A percentile compares a stretch with the other conserved stretches of the same genome.
phyloP scores from a whole-genome alignment of 2,888 invertebrate genomes.

The Carpatolechia fugitivella region DNA sequence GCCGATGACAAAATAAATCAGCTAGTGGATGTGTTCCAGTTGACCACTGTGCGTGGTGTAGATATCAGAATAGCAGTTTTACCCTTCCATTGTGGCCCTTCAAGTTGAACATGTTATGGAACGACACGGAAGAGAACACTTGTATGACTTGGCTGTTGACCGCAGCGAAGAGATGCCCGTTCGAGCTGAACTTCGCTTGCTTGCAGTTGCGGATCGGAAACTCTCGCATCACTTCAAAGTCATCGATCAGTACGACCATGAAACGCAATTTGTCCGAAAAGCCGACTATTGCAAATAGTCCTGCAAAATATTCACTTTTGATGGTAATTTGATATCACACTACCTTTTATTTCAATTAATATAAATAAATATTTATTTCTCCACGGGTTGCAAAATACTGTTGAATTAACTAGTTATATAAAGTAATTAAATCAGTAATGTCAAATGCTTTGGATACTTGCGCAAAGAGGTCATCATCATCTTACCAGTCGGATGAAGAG shows the following conservation, averaged over 20 bases:
- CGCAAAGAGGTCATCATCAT: not conserved
- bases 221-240: slow-evolving; percentile 86
- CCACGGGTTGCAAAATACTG: too few species aligned
- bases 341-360: too few species aligned
- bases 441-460: too few species aligned
- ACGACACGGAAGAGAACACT: slow-evolving; percentile 90
- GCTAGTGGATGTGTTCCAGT: too few species aligned
- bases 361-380: too few species aligned
- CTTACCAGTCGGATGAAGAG: slow-evolving; percentile 83
- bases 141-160: slow-evolving; percentile 92
- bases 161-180: slow-evolving; percentile 94
- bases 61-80: slow-evolving; percentile 18
- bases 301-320: slow-evolving; percentile 53
- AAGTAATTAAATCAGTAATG: too few species aligned
- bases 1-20: too few species aligned
- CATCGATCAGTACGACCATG: slow-evolving; percentile 92
- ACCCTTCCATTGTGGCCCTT: slow-evolving; percentile 90
- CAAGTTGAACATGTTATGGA: slow-evolving; percentile 85
- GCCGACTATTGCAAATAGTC: slow-evolving; percentile 91
- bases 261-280: slow-evolving; percentile 94
- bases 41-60: too few species aligned
- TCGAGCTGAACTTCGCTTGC: slow-evolving; percentile 88
- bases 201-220: slow-evolving; percentile 88
- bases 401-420: too few species aligned
- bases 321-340: too few species aligned